Evolutionary conservation across 2,888 invertebrate species (phyloP), one percentile per base, ranked within the genome.

Genomic region (Brenthis hecate): DNA sequence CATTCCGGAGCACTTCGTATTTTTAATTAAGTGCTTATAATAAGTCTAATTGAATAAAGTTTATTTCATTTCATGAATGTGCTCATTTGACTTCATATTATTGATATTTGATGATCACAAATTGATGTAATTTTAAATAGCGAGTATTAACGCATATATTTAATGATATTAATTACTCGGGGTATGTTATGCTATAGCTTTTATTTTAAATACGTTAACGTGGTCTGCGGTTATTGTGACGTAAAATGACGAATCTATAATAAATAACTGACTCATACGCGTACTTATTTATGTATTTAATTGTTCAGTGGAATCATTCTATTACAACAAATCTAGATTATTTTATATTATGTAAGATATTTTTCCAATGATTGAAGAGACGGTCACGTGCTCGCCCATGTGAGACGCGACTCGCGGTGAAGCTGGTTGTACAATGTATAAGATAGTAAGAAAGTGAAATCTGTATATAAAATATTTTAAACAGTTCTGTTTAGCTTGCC

Each of bases 331-430:
- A 50, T 60, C 50, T 60, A 28, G 50, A 60, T 50, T 50, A 16
- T 58, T 58, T 48, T n/a, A 60, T 60, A 16, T 60, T 60, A 60
- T 28, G 28, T 28, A 60, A 50, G 5, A 32, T 48, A 50, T n/a
- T 14, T 43, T 43, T 58, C 23, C 48, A 23, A 14, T 23, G 47
- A 56, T 6, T 5, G 19, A 19, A 36, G 13, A 16, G 23, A 28
- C 13, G 28, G 14, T 53, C 51, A 53, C n/a, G 51, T 53, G 51
- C 16, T 16, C 51, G 16, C 8, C 51, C 51, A 16, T 53, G 51
- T 51, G 51, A n/a, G 51, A 14, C n/a, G n/a, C 51, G 3, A 3
- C 16, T 14, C 6, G 6, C n/a, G n/a, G 0, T 14, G 51, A 43
- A 14, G 11, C 51, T 16, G 51, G 14, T 16, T 16, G 8, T 53